Evolutionary conservation across 2,113 vertebrate genomes (phyloP).

Genomic region (Thunnus maccoyii): DNA sequence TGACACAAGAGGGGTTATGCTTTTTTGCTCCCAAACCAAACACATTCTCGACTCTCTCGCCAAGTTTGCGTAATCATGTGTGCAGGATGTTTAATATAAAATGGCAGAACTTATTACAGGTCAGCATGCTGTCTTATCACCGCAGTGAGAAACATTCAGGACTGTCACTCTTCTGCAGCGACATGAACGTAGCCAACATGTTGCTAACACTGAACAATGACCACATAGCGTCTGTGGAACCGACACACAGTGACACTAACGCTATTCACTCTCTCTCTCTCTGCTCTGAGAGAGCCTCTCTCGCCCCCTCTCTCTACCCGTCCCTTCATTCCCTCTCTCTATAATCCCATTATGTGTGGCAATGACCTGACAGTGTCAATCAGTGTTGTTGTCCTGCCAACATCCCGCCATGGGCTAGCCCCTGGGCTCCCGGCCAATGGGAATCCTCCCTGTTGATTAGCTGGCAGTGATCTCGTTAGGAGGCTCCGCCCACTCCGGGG

Average conservation of each 20-base stretch:
- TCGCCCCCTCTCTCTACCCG: background rate
- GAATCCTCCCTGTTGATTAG: slow-evolving; percentile 64
- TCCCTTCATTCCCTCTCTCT: background rate
- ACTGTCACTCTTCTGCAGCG: background rate
- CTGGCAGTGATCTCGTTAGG: slow-evolving; percentile 64
- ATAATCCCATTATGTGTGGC: slow-evolving; percentile 76
- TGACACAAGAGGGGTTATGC: too few relatives aligned
- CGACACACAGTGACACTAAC: background rate
- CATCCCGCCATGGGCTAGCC: slow-evolving; percentile 41
- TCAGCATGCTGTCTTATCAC: too few relatives aligned
- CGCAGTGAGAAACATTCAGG: background rate
- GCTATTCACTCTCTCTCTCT: slow-evolving; percentile 18
- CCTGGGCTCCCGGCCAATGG: slow-evolving; percentile 47
- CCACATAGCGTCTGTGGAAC: background rate
- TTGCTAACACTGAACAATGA: slow-evolving; percentile 7
- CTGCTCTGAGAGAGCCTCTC: slow-evolving; percentile 28
- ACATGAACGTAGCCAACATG: background rate
- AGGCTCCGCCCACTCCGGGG: slow-evolving; percentile 26
- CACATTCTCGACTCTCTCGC: too few relatives aligned
- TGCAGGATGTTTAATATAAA: too few relatives aligned
- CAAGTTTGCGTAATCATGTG: too few relatives aligned
- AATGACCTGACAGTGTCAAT: slow-evolving; percentile 70
- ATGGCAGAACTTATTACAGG: background rate
- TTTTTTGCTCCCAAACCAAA: too few relatives aligned
- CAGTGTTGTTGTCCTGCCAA: slow-evolving; percentile 67